phyloP scores from a whole-genome alignment of 2,797 vertebrate species.

The Gambusia yucatana region DNA sequence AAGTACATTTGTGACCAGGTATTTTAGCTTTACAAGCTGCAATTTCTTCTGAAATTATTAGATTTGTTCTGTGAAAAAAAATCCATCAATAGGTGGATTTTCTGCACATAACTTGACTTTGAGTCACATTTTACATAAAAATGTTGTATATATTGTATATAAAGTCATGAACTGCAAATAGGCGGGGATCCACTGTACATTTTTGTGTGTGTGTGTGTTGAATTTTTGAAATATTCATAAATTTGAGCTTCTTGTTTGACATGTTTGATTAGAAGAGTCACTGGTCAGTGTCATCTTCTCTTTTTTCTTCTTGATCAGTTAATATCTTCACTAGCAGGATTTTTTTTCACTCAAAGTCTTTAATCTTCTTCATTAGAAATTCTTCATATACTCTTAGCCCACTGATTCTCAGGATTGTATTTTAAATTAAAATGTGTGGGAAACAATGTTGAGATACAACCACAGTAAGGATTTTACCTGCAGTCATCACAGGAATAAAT shows the following conservation, averaged over 20 bases:
- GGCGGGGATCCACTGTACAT: no score
- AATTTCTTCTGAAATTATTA: background rate
- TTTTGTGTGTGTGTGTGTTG: no score
- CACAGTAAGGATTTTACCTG: background rate
- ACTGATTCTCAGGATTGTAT: constrained; percentile 2
- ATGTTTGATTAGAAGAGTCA: constrained; percentile 75
- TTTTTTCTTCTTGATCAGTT: constrained; percentile 69
- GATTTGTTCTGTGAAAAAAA: background rate
- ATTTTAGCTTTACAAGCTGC: background rate
- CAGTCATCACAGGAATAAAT: background rate
- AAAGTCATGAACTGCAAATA: no score
- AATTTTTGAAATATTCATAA: constrained; percentile 66
- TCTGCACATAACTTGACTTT: no score
- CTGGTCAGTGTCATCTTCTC: constrained; percentile 71
- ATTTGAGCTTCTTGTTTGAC: constrained; percentile 63
- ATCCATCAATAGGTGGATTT: background rate
- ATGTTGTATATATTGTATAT: no score
- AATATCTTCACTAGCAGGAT: constrained; percentile 48
- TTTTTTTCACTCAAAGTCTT: constrained; percentile 46
- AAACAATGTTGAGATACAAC: constrained; percentile 41
- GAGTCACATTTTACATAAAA: no score
- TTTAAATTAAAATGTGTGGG: constrained; percentile 41
- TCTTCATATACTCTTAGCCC: constrained; percentile 8
- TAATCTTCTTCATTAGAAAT: constrained; percentile 38
- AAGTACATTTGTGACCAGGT: background rate